These are phyloP conservation scores for Trichopoda pennipes DNA, from an alignment of 2,888 invertebrate species.

Conservation along the genomic window DNA sequence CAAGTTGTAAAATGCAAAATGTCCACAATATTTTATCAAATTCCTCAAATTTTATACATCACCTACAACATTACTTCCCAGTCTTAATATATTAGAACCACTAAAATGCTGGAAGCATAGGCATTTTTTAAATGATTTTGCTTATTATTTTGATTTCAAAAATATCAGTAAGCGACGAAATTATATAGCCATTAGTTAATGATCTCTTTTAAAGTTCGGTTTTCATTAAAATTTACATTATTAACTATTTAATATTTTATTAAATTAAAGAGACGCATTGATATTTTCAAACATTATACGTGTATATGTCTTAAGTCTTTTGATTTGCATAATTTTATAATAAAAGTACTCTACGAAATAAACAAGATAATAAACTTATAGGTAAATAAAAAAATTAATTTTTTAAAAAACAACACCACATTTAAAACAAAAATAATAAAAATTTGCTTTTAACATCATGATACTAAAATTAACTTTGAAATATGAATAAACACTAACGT, in stretches of 20 bases:
- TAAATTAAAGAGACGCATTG: neutral
- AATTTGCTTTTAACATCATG: constrained; percentile 34
- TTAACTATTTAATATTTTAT: neutral
- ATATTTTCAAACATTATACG: neutral
- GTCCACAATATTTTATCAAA: too few relatives aligned
- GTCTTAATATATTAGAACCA: too few relatives aligned
- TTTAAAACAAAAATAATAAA: too few relatives aligned
- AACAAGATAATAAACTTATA: constrained; percentile 27
- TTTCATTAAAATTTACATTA: neutral
- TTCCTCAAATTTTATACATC: too few relatives aligned
- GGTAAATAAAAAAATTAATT: neutral
- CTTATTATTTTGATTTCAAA: too few relatives aligned
- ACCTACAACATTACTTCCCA: too few relatives aligned
- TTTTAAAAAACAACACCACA: neutral
- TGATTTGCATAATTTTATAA: constrained; percentile 16
- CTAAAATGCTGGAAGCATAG: too few relatives aligned
- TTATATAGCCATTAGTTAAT: too few relatives aligned
- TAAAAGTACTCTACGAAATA: constrained; percentile 24
- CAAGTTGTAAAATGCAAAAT: too few relatives aligned
- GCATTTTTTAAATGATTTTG: too few relatives aligned
- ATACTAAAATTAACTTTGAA: constrained; percentile 59
- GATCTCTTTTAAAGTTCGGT: neutral
- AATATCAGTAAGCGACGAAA: too few relatives aligned
- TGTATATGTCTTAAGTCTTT: constrained; percentile 25
- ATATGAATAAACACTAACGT: constrained; percentile 58